Base-by-base conservation (phyloP, 2,797 vertebrate species). In the Poecilia gillii region DNA sequence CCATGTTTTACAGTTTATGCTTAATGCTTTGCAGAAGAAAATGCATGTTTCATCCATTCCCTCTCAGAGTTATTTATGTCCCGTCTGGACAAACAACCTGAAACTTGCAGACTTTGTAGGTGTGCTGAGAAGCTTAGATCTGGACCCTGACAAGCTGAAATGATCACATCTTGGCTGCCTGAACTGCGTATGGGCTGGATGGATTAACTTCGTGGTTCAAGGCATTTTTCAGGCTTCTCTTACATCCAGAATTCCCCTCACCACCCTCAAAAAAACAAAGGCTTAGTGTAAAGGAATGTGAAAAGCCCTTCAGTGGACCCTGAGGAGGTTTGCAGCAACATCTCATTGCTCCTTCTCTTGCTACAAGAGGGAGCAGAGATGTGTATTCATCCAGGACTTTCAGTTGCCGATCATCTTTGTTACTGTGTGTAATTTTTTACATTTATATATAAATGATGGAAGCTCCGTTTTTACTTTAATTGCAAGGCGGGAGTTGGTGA, bases 221-320 rank as follows among this genome's bases (percentile, higher is more conserved):
- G 31, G 36, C n/a, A 7, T 79, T 91, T 81, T 64, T 70, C 43
- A 83, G 75, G 78, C 76, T 88, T 84, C 81, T 43, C 33, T 78
- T 2, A 49, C 3, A 7, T 70, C 2, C 78, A 79, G 73, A 79
- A 31, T 81, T 87, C 31, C 68, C 71, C 72, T 3, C 36, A 41
- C 59, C 74, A 79, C 62, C 59, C 70, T 85, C 74, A 77, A 89
- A 77, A 90, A 92, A 93, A 92, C 89, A 92, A 89, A 85, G 85
- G 83, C 88, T 85, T 85, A 88, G 89, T 62, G 51, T 14, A 45
- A 86, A 91, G 94, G 92, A 94, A 93, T 95, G 93, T 79, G 79
- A 81, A 87, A 86, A 79, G 74, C 66, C 77, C 82, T 90, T 81
- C 80, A 84, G 49, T 55, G 80, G 84, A 84, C 76, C 87, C 84